Evolutionary conservation across 2,113 vertebrate genomes (phyloP).

Genomic region (Neomonachus schauinslandi): DNA sequence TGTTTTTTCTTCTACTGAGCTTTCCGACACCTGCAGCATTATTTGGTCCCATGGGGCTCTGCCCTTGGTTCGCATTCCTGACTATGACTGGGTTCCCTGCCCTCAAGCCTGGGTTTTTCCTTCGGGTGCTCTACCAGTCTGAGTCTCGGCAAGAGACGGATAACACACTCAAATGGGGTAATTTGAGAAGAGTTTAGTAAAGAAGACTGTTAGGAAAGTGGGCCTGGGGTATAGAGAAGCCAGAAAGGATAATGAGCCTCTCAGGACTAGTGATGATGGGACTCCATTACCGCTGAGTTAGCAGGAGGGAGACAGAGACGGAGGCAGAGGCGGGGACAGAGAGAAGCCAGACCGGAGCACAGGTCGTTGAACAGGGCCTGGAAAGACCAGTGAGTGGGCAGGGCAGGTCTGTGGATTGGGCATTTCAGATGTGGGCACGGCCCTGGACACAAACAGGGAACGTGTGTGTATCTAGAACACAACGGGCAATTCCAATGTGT

Average conservation of each 20-base stretch:
- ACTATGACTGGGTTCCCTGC: neutral
- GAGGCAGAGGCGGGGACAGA: neutral
- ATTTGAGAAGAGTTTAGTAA: neutral
- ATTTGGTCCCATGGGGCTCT: neutral
- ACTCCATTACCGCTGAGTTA: neutral
- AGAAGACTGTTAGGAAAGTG: neutral
- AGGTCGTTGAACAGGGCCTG: neutral
- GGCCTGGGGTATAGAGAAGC: neutral
- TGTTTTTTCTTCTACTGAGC: neutral
- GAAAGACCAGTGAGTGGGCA: neutral
- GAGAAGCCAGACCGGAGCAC: neutral
- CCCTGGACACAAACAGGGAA: neutral
- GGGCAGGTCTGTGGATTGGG: neutral
- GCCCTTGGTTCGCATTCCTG: neutral
- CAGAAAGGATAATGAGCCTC: neutral
- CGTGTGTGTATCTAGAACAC: neutral
- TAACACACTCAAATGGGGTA: neutral
- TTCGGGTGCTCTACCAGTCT: neutral
- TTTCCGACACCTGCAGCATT: neutral
- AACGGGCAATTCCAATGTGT: neutral
- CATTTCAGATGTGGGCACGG: neutral
- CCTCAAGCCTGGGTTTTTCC: neutral
- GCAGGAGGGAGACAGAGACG: neutral
- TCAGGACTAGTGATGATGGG: neutral
- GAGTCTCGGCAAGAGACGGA: neutral